Base-by-base conservation (phyloP, 2,113 vertebrate species). In the Hippocampus guttulatus region DNA sequence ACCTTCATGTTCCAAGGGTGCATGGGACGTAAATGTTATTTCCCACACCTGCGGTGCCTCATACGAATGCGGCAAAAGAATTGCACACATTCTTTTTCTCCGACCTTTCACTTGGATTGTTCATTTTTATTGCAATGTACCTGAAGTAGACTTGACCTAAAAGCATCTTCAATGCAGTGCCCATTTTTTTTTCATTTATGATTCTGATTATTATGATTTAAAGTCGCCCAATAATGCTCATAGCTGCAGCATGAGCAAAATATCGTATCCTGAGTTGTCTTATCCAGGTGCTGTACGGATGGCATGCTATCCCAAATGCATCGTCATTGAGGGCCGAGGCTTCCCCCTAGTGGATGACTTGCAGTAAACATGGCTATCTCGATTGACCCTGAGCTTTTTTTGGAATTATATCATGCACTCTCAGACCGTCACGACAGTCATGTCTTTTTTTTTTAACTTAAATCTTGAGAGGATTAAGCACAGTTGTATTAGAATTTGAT, bases 281-380 rank as follows among this genome's bases (percentile, higher is more conserved):
- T 16, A n/a, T 23, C 5, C 43, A n/a, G 10, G 58, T 9, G 15
- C 14, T 60, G 38, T 11, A 8, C 25, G n/a, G 23, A 15, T 41
- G 14, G 14, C 41, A 70, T 43, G 70, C 78, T 84, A 83, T 79
- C 33, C 85, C 86, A 88, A 87, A 82, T 51, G 64, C 77, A 77
- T 75, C 30, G 75, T 85, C 77, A 77, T 63, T 23, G 40, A 43
- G 63, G 63, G 15, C 21, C 21, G 68, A 75, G 71, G 75, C 79
- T 21, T 71, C 88, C 85, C 83, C 58, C 87, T 87, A 75, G 80
- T 88, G 88, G 89, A 69, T 49, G 4, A 16, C 41, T 62, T 20
- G 2, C 5, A 16, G 69, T 25, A 30, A 23, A 40, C n/a, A 38
- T 18, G 5, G 64, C 49, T 64, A 20, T n/a, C 69, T 51, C 38